These are phyloP conservation scores for Nowickia ferox DNA, from an alignment of 2,888 invertebrate genomes.

Conservation along the genomic window DNA sequence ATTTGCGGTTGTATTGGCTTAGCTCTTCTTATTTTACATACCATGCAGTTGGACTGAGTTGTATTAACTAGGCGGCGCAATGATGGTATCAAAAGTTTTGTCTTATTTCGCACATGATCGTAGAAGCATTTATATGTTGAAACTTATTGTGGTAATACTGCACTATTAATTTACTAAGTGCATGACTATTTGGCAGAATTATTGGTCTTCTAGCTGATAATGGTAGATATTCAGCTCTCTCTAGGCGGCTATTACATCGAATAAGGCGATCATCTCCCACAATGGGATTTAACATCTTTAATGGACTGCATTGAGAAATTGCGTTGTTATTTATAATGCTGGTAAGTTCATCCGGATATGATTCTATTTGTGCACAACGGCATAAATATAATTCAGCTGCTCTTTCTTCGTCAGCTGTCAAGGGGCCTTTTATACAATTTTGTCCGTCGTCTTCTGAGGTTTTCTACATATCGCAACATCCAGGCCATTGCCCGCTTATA, in stretches of 20 bases:
- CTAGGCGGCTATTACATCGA: constrained; percentile 2
- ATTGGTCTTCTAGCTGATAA: constrained; percentile 1
- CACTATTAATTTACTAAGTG: background rate
- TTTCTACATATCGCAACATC: no score
- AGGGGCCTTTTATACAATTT: background rate
- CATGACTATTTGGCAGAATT: background rate
- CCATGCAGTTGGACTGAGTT: no score
- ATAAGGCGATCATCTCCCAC: background rate
- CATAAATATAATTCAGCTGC: no score
- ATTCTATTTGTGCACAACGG: no score
- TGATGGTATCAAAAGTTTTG: background rate
- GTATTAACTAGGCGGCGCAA: background rate
- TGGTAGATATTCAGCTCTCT: background rate
- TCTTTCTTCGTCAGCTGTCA: background rate
- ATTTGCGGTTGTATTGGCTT: no score
- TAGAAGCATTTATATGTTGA: constrained; percentile 4
- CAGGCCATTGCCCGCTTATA: no score
- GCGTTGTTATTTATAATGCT: background rate
- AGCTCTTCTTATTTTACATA: no score
- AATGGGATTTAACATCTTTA: background rate
- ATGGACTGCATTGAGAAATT: background rate
- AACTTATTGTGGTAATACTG: constrained; percentile 2
- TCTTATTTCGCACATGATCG: background rate
- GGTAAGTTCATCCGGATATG: background rate
- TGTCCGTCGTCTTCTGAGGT: no score